Base-by-base conservation (phyloP, 2,113 vertebrate genomes). In the Crocuta crocuta region DNA sequence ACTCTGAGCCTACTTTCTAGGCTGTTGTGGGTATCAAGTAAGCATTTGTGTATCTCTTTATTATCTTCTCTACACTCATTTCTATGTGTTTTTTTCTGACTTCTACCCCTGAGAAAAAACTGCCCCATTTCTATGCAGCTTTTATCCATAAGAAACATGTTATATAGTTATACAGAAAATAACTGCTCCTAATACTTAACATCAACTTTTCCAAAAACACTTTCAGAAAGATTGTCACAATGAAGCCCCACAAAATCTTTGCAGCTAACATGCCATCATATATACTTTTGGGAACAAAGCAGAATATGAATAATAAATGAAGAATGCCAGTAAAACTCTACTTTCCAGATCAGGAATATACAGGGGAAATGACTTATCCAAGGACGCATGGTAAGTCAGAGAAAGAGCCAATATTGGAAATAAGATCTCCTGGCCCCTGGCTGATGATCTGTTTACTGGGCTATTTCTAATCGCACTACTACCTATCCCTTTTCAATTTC, bases 201-300 rank as follows among this genome's bases (percentile, higher is more conserved):
- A 95, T 48, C 21, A 92, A 87, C 23, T 55, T 86, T 96, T 76
- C 88, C 58, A 85, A 88, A 91, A 96, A 91, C 73, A 95, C 21
- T 74, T 82, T 82, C 12, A 78, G 24, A 73, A 95, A 17, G 39
- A 76, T 31, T 91, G 78, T 48, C 81, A 93, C n/a, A 89, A 82
- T 16, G 50, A 96, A 95, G 53, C 5, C 10, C 48, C 33, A 95
- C 24, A 94, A 94, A 96, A 93, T 43, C 0, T 0, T 65, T 78
- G 50, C 93, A 13, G 28, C 23, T 82, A 90, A 89, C 31, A 78
- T 45, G 26, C 19, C 45, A 86, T 73, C 24, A 85, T 11, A 86
- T 15, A 87, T 55, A 45, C 8, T 91, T 91, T 83, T 33, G 48
- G 33, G 26, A 92, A 80, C 21, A 84, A 71, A 23, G 66, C 1